Base-by-base conservation (phyloP, 2,113 vertebrate genomes). In the Serilophus lunatus region DNA sequence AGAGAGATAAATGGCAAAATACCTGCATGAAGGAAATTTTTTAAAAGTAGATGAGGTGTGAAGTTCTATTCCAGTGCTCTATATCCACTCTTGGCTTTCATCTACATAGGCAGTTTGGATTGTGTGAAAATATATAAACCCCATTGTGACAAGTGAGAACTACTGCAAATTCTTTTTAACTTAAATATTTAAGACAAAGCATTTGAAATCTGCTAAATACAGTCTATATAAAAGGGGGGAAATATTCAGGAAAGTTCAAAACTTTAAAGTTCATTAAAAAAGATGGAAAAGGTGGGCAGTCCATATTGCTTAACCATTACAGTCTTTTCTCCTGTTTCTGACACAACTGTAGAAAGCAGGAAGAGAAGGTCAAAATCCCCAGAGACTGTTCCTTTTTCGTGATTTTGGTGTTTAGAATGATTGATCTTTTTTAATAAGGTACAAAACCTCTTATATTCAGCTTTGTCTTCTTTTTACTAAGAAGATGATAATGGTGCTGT, bases 181-280 rank as follows among this genome's bases (percentile, higher is more conserved):
- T 97, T 92, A 96, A 95, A 95, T 91, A 93, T 96, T 96, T 96
- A 92, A 88, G 89, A 82, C 94, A 93, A 91, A 94, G 23, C 7
- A 89, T 87, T 38, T 20, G 45, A 91, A 92, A 82, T 83, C 22
- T 89, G 71, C 56, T 80, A 92, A 90, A 88, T 18, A 12, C 20
- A 86, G 69, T 53, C 33, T 93, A 31, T 85, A 91, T 76, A 71
- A 35, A 97, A 84, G 51, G 11, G 12, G 18, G 9, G 36, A 87
- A 88, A 82, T 45, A 71, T 12, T 69, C 61, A 45, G 17, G 51
- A 63, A 93, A 44, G 8, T 53, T 86, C 18, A n/a, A 91, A 49
- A 35, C 56, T 45, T 45, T n/a, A 33, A 78, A 59, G 40, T 47
- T 57, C n/a, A 81, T n/a, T n/a, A 4, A 5, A 28, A 86, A 80